A percentile compares a stretch with the other conserved stretches of the same genome.
These are phyloP conservation scores for Steinernema feltiae DNA, from an alignment of 1,140 invertebrate species.

Conservation along the genomic window DNA sequence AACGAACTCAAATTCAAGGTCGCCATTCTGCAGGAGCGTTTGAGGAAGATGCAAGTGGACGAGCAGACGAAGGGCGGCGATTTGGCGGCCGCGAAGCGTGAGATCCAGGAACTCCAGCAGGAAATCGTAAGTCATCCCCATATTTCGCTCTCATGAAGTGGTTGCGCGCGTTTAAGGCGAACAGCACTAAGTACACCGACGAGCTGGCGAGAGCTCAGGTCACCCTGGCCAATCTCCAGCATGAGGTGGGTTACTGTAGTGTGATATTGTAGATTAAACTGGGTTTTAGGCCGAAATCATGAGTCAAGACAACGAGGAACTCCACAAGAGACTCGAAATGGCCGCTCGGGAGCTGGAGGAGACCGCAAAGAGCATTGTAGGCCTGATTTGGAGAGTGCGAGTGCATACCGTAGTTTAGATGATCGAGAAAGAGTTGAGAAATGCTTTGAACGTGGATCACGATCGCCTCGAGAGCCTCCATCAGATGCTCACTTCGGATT, in stretches of 20 bases:
- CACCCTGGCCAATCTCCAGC: slow-evolving; percentile 26
- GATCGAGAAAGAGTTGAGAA: background rate
- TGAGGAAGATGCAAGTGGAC: slow-evolving; percentile 32
- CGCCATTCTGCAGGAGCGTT: slow-evolving; percentile 32
- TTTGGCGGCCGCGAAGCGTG: slow-evolving; percentile 17
- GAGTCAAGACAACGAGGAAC: slow-evolving; percentile 30
- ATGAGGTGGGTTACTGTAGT: slow-evolving; percentile 20
- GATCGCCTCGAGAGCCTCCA: slow-evolving; percentile 32
- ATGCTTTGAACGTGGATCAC: slow-evolving; percentile 29
- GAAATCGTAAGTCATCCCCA: slow-evolving; percentile 28
- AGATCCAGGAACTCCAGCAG: slow-evolving; percentile 32
- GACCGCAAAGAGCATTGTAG: background rate
- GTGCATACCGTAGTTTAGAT: background rate
- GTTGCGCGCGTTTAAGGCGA: slow-evolving; percentile 22
- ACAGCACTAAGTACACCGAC: slow-evolving; percentile 17
- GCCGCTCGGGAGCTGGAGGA: background rate
- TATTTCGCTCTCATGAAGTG: background rate
- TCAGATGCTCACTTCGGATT: slow-evolving; percentile 24
- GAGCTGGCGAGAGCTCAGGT: slow-evolving; percentile 35
- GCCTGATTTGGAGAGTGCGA: background rate
- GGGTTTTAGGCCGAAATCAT: slow-evolving; percentile 26
- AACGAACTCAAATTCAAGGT: slow-evolving; percentile 19
- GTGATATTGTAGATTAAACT: background rate
- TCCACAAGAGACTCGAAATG: slow-evolving; percentile 20
- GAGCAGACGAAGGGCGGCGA: slow-evolving; percentile 29